Evolutionary conservation across 2,888 invertebrate species (phyloP).

Genomic region (Rhimphoctona megacephalus): DNA sequence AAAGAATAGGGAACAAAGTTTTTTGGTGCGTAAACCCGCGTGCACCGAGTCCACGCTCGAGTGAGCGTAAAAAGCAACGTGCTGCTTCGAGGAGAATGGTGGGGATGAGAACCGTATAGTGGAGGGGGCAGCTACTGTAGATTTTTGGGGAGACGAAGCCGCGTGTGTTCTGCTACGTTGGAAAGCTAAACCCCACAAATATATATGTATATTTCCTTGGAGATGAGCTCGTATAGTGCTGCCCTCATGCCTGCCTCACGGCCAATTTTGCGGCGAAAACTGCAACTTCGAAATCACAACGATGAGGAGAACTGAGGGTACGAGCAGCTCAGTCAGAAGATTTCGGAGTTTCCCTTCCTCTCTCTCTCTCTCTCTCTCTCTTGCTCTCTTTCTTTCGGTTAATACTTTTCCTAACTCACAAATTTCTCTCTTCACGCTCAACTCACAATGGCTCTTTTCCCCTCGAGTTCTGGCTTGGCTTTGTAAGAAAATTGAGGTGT

Average conservation of each 20-base stretch:
- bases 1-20: conserved; percentile 46
- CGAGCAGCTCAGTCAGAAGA: conserved; percentile 15
- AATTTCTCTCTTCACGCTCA: conserved; percentile 38
- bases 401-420: conserved; percentile 28
- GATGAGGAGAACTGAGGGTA: conserved; percentile 13
- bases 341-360: background rate
- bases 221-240: conserved; percentile 70
- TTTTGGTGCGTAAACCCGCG: conserved; percentile 67
- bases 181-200: conserved; percentile 37
- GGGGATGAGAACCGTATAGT: conserved; percentile 57
- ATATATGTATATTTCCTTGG: background rate
- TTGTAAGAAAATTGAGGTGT: conserved; percentile 25
- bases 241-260: conserved; percentile 68
- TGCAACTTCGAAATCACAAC: conserved; percentile 34
- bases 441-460: conserved; percentile 27
- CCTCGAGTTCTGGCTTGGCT: background rate
- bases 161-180: conserved; percentile 49
- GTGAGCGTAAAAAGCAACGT: conserved; percentile 61
- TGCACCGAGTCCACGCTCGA: conserved; percentile 61
- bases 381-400: background rate
- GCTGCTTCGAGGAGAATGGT: conserved; percentile 32
- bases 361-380: background rate
- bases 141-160: conserved; percentile 47
- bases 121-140: conserved; percentile 32
- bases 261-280: conserved; percentile 46